These are phyloP conservation scores for Athene noctua DNA, from an alignment of 2,113 vertebrate species.

Conservation along the genomic window DNA sequence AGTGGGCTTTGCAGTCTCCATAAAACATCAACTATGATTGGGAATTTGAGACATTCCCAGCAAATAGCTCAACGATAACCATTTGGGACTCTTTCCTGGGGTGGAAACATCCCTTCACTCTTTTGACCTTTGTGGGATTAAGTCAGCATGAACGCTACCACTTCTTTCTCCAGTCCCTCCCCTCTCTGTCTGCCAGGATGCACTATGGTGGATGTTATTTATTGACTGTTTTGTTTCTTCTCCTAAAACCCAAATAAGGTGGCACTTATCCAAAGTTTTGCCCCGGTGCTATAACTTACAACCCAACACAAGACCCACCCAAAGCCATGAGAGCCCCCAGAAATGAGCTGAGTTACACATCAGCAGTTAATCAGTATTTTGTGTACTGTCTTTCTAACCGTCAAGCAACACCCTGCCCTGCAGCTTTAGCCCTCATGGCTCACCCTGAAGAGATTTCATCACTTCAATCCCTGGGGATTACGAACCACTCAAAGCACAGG, in stretches of 20 bases:
- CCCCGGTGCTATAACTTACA: background rate
- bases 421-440: background rate
- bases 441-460: accelerated
- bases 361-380: background rate
- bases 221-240: background rate
- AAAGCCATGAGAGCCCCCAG: background rate
- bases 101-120: accelerated
- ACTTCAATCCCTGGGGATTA: background rate
- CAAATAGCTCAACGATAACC: background rate
- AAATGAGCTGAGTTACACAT: background rate
- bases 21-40: background rate
- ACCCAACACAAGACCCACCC: background rate
- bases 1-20: background rate
- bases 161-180: background rate
- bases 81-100: background rate
- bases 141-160: accelerated
- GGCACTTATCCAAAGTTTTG: background rate
- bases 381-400: background rate
- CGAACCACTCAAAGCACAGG: background rate
- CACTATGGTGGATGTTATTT: background rate
- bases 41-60: background rate
- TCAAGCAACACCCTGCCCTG: background rate
- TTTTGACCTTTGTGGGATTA: background rate
- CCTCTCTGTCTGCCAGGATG: background rate
- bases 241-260: background rate